Base-by-base conservation (phyloP, 2,888 invertebrate genomes). In the Strigamia crassipes region DNA sequence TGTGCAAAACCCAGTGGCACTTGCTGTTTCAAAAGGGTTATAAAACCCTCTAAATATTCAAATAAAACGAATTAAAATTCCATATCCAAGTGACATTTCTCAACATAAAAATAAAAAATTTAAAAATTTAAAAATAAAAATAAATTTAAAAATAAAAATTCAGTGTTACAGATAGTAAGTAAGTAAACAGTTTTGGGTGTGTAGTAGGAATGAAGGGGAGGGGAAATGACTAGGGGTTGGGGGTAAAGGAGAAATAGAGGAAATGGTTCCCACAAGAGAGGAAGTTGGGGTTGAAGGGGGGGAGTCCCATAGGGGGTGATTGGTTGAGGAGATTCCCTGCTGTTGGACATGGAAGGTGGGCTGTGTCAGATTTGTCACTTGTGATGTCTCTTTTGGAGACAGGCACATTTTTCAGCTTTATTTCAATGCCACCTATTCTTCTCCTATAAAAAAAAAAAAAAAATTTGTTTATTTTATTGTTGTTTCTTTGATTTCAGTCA, bases 401-500 rank as follows among this genome's bases (percentile, higher is more conserved):
- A 66, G 66, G 13, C 9, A 66, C 66, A 66, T 51, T 34, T 77
- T 13, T 77, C 77, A 77, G 77, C 15, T 21, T 27, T 77, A 31
- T 61, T 21, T 61, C 23, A n/a, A n/a, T n/a, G n/a, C n/a, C n/a
- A n/a, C n/a, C n/a, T n/a, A n/a, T n/a, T n/a, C n/a, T n/a, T n/a
- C n/a, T 61, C 8, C 18, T 9, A 18, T 9, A 21, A 21, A 13
- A 61, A 18, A 23, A 18, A 66, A 27, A 66, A 42, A 42, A 42
- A 42, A 15, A 42, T 42, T 42, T 42, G 15, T 73, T 73, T 15
- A 31, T 81, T 13, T 73, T 15, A 38, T 80, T 42, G 10, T n/a
- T n/a, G n/a, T 34, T 34, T 34, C 6, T 34, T 34, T 34, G 34
- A n/a, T n/a, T 88, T 41, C 88, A 91, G 91, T 84, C 90, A 89